phyloP scores from a whole-genome alignment of 2,888 invertebrate genomes.

The Eupithecia centaureata region DNA sequence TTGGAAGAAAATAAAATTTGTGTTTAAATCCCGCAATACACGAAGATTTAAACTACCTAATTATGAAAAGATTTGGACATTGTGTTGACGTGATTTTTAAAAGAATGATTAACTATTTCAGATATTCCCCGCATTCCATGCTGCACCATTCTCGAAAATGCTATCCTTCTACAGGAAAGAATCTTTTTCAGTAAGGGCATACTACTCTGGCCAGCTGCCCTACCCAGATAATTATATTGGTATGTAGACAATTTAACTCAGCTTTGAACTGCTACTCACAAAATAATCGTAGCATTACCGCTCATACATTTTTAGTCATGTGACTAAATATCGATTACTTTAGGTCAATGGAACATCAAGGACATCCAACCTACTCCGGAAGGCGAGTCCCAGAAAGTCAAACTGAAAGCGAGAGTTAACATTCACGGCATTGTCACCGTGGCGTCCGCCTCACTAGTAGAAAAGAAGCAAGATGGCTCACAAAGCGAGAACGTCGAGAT shows the following conservation, averaged over 20 bases:
- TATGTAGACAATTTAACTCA: slow-evolving; percentile 61
- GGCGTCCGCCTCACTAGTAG: slow-evolving; percentile 92
- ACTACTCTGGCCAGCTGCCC: slow-evolving; percentile 90
- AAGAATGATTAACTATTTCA: slow-evolving; percentile 41
- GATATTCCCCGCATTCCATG: slow-evolving; percentile 94
- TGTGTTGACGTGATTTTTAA: background rate
- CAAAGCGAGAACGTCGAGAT: slow-evolving; percentile 75
- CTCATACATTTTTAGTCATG: slow-evolving; percentile 11
- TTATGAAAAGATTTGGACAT: background rate
- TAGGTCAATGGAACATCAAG: slow-evolving; percentile 90
- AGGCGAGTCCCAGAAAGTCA: slow-evolving; percentile 97
- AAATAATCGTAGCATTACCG: slow-evolving; percentile 18
- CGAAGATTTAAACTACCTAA: too few relatives aligned
- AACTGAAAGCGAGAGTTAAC: slow-evolving; percentile 97
- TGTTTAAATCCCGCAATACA: too few relatives aligned
- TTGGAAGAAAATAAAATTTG: too few relatives aligned
- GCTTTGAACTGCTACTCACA: slow-evolving; percentile 7
- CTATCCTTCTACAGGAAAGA: slow-evolving; percentile 95
- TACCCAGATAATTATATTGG: slow-evolving; percentile 92
- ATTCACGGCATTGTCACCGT: slow-evolving; percentile 96
- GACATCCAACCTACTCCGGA: slow-evolving; percentile 94
- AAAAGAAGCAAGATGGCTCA: slow-evolving; percentile 86
- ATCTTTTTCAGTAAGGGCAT: slow-evolving; percentile 93
- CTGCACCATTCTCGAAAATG: slow-evolving; percentile 96
- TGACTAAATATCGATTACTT: slow-evolving; percentile 33